Base-by-base conservation (phyloP, 1,140 invertebrate genomes). In the Sarcophaga bullata region DNA sequence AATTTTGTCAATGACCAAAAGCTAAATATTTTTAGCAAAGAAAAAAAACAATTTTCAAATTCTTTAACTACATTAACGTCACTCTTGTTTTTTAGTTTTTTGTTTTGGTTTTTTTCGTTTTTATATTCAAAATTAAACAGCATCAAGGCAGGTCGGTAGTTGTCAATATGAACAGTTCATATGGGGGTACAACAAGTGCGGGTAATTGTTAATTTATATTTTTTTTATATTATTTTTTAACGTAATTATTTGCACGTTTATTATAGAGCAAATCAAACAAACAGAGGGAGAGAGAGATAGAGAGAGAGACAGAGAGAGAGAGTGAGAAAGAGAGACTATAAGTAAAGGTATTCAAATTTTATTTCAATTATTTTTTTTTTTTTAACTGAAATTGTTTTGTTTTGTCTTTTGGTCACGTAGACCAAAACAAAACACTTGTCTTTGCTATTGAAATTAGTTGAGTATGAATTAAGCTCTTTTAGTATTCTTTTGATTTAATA, bases 41-140 rank as follows among this genome's bases (percentile, higher is more conserved):
- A 68, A 19, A 68, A 68, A 19, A 58, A 68, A 68, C 17, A 68
- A 68, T 25, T 68, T 68, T 68, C 10, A 17, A 37, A 68, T 68
- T 19, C 17, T 68, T 68, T 19, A 68, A 68, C 62, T 19, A 68
- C 4, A 68, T 68, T 68, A 68, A 68, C 62, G 62, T 68, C 17
- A 68, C 17, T n/a, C 13, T 9, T 9, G 13, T 52, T 52, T 52
- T 52, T 50, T 62, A n/a, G 13, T 68, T 68, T 68, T 68, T 8
- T n/a, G n/a, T n/a, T 62, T 13, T 50, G 49, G 49, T 8, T 52
- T 1, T 52, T 52, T 52, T 62, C 17, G 7, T 68, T 68, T 68
- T 68, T 9, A 8, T 68, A 68, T 25, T 8, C n/a, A 68, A 68
- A 68, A 68, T 68, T 68, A 68, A 68, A 68, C 62, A 68, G 62